Evolutionary conservation across 2,888 invertebrate genomes (phyloP), one percentile per base, ranked within the genome.

Genomic region (Heteromurus nitidus): DNA sequence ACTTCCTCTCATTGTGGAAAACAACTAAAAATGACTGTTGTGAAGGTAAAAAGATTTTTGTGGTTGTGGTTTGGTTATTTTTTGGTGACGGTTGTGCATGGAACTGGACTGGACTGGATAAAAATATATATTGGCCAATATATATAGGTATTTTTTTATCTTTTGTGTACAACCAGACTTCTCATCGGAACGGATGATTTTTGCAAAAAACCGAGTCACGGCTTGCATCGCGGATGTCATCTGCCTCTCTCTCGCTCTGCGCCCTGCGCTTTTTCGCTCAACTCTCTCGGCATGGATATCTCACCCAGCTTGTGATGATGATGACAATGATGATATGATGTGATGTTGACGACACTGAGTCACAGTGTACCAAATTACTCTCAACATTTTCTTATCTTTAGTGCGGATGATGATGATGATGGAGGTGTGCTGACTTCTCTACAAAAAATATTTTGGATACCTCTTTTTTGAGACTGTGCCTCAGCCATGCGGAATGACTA

Each of bases 201-300:
- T 20, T 30, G 58, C 68, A 70, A 79, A 53, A 31, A 64, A 79
- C 79, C 79, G 79, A 62, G 79, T 70, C 79, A 79, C 79, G 79
- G 79, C 65, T 70, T 79, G 79, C 79, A 79, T 79, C 30, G 50
- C 18, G 24, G 36, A 68, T 55, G 55, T 55, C 55, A 26, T 55
- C 55, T 22, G 55, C 55, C 22, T 50, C n/a, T 47, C n/a, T n/a
- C n/a, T n/a, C n/a, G n/a, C n/a, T n/a, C 55, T 55, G 70, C 68
- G 24, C 68, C 68, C 50, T 50, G 68, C 50, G 30, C 50, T 67
- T 67, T 42, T 53, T 36, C 36, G 31, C 64, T 16, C 60, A 44
- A n/a, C 62, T 42, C 62, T 69, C 22, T 53, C 31, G 24, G 20
- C 18, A 22, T 55, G 70, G 50, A 50, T 16, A 9, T 24, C 60